Evolutionary conservation across 2,797 vertebrate genomes (phyloP), one percentile per base, ranked within the genome.

Genomic region (Lagocephalus sceleratus): DNA sequence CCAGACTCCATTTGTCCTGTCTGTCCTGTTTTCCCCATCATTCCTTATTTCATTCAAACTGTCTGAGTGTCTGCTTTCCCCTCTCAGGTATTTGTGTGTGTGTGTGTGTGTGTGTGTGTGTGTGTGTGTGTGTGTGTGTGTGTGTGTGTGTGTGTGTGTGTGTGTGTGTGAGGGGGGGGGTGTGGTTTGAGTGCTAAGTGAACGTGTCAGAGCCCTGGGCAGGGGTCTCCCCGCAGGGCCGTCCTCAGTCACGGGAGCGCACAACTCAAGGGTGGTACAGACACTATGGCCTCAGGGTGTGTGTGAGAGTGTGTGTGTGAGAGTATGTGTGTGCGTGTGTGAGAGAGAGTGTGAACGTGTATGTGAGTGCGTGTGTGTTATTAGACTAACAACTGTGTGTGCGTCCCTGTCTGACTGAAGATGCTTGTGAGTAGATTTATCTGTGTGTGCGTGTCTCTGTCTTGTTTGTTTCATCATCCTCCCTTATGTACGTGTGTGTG

Each of bases 191-290:
- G 76, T 43, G 64, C 71, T 87, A 84, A 88, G 82, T 60, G 69
- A 78, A 84, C 71, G 82, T 90, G 88, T 90, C 86, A 87, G 84
- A 78, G 82, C 79, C 65, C 41, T 65, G 72, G 76, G 86, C 73
- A 66, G 63, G 55, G 76, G 72, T 85, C 75, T 72, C 70, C 80
- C 84, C 17, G 40, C 35, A 41, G 86, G 77, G 67, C 60, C 57
- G 3, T 68, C 73, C 66, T 84, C 81, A 86, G 85, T 88, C 87
- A 90, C 62, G 60, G 77, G 78, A 88, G 71, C 68, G 58, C 80
- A 72, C 70, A 67, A 66, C 66, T 67, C 74, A 83, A 83, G 88
- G 76, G 83, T 85, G 79, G 73, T 42, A 14, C 75, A 86, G 80
- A 81, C 81, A 71, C 57, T 79, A 54, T 76, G 35, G 71, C 85